phyloP scores from a whole-genome alignment of 2,888 invertebrate genomes.

The Tethea ocularis region DNA sequence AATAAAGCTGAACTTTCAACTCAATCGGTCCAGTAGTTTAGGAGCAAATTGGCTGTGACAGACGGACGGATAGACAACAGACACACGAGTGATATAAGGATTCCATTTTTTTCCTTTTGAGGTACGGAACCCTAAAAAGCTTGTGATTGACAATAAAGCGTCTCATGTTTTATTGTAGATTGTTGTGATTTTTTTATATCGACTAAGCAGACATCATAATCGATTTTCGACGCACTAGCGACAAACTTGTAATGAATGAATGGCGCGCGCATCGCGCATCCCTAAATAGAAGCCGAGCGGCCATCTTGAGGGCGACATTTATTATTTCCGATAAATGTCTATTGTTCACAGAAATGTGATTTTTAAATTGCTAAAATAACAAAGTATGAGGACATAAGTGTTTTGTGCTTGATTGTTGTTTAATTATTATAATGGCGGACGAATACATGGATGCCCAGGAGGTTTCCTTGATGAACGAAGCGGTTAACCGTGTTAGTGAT shows the following conservation, averaged over 20 bases:
- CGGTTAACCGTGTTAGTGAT: slow-evolving; percentile 37
- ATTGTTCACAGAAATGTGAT: slow-evolving; percentile 31
- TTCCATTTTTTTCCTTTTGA: too few species aligned
- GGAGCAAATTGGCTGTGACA: too few species aligned
- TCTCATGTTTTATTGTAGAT: too few species aligned
- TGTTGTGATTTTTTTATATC: background rate
- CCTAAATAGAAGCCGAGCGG: slow-evolving; percentile 14
- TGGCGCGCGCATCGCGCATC: background rate
- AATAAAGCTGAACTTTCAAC: too few species aligned
- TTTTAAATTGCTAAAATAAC: slow-evolving; percentile 34
- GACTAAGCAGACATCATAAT: background rate
- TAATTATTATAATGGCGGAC: slow-evolving; percentile 64
- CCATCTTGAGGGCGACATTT: slow-evolving; percentile 36
- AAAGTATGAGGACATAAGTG: slow-evolving; percentile 64
- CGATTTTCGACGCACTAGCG: background rate
- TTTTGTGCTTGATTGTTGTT: slow-evolving; percentile 36
- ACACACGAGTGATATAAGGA: too few species aligned
- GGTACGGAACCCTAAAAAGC: too few species aligned
- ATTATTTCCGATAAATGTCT: slow-evolving; percentile 54
- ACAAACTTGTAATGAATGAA: too few species aligned
- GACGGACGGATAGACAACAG: too few species aligned
- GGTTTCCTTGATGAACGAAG: slow-evolving; percentile 47
- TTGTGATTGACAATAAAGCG: too few species aligned
- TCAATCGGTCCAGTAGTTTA: too few species aligned
- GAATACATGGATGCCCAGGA: slow-evolving; percentile 74